Percentiles rank a stretch among this genome's conserved stretches.
Evolutionary conservation across 2,113 vertebrate genomes (phyloP).

Genomic region (Pampusana beccarii): DNA sequence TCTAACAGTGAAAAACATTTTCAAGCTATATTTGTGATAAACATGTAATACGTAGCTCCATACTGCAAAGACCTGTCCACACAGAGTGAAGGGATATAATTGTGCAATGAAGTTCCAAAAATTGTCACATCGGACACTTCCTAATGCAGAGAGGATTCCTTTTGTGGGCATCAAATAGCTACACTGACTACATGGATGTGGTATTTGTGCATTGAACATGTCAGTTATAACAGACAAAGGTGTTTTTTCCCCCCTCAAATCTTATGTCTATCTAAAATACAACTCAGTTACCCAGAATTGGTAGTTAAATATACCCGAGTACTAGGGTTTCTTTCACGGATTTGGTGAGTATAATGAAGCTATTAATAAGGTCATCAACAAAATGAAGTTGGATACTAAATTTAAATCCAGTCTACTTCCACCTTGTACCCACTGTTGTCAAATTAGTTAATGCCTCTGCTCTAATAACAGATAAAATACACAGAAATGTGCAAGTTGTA

Average conservation of each 20-base stretch:
- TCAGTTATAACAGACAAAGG: neutral
- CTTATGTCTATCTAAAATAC: neutral
- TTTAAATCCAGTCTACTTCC: neutral
- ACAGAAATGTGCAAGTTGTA: neutral
- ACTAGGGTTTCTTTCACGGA: neutral
- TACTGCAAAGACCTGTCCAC: neutral
- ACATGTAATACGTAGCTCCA: neutral
- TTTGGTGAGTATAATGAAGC: neutral
- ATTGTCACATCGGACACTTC: neutral
- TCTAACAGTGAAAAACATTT: neutral
- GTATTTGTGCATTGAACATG: neutral
- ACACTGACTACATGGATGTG: neutral
- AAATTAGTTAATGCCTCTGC: neutral
- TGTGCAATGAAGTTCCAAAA: neutral
- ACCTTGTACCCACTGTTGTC: neutral
- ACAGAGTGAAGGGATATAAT: neutral
- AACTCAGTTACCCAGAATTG: neutral
- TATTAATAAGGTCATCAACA: neutral
- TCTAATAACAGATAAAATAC: neutral
- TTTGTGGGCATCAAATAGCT: neutral
- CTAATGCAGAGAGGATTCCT: fast-evolving
- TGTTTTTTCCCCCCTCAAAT: neutral
- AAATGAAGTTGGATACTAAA: neutral
- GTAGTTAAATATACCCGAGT: neutral
- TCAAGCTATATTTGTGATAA: neutral